phyloP scores from a whole-genome alignment of 2,113 vertebrate species.

The Agapornis roseicollis region DNA sequence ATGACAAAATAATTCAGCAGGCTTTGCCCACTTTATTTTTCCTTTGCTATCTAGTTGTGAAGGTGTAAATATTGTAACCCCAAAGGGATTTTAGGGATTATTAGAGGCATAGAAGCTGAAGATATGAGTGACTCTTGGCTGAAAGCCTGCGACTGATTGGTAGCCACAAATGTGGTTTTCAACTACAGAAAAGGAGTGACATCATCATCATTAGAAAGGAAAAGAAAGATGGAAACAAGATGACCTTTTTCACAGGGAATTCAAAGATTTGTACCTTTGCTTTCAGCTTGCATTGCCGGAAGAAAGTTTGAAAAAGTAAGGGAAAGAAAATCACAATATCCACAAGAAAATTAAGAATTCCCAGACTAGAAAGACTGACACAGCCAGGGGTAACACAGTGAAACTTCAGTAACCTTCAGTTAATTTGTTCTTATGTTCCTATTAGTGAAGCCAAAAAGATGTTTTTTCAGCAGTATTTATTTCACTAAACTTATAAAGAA shows the following conservation, averaged over 20 bases:
- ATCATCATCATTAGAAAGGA: conserved; percentile 50
- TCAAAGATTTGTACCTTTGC: not conserved
- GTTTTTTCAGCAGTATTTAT: conserved; percentile 1
- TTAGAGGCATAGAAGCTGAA: not conserved
- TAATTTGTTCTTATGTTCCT: conserved; percentile 46
- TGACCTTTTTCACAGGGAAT: conserved; percentile 31
- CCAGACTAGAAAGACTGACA: not conserved
- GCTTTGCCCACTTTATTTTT: conserved; percentile 5
- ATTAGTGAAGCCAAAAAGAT: conserved; percentile 7
- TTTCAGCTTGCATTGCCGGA: not conserved
- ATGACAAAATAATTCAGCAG: conserved; percentile 11
- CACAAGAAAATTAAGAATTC: not conserved
- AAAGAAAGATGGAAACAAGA: conserved; percentile 58
- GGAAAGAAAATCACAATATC: not conserved
- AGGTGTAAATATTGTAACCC: conserved; percentile 15
- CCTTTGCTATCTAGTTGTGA: not conserved
- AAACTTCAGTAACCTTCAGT: not conserved
- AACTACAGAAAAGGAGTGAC: conserved; percentile 55
- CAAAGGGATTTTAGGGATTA: not conserved
- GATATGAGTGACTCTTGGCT: conserved; percentile 23
- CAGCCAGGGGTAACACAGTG: not conserved
- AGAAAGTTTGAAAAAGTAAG: conserved; percentile 1
- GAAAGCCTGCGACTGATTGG: conserved; percentile 27
- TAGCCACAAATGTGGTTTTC: conserved; percentile 50
- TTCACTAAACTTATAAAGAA: conserved; percentile 33